phyloP scores from a whole-genome alignment of 2,113 vertebrate genomes.

The Chloropsis hardwickii region DNA sequence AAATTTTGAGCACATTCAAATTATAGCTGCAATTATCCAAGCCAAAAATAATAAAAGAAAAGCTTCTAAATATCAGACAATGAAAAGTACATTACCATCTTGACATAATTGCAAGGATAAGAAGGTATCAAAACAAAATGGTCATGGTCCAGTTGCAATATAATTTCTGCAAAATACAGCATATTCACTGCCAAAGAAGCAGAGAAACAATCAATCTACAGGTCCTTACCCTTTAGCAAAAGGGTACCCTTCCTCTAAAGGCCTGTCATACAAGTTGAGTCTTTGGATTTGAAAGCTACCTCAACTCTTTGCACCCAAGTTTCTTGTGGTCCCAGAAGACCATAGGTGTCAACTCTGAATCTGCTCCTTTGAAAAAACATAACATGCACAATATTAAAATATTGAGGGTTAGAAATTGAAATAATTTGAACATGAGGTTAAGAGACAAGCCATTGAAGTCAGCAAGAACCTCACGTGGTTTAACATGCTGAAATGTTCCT shows the following conservation, averaged over 20 bases:
- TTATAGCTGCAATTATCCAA: background rate
- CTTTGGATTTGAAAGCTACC: background rate
- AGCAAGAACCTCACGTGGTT: background rate
- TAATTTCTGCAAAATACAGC: background rate
- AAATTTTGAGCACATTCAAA: background rate
- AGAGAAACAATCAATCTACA: background rate
- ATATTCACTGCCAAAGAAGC: background rate
- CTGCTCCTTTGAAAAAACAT: background rate
- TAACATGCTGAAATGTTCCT: background rate
- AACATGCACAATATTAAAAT: background rate
- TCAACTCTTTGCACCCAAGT: background rate
- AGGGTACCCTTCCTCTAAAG: background rate
- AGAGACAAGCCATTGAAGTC: background rate
- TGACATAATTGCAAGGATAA: background rate
- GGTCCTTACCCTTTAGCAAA: background rate
- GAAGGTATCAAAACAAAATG: background rate
- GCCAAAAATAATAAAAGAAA: background rate
- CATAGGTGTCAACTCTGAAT: fast-evolving
- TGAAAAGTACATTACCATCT: background rate
- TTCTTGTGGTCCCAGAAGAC: background rate
- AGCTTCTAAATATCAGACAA: background rate
- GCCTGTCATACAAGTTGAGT: background rate
- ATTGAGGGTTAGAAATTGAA: background rate
- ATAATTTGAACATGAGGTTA: background rate
- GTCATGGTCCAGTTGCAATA: background rate